Percentiles rank a stretch among this genome's conserved stretches.
phyloP scores from a whole-genome alignment of 2,113 vertebrate genomes.

The Parus major region DNA sequence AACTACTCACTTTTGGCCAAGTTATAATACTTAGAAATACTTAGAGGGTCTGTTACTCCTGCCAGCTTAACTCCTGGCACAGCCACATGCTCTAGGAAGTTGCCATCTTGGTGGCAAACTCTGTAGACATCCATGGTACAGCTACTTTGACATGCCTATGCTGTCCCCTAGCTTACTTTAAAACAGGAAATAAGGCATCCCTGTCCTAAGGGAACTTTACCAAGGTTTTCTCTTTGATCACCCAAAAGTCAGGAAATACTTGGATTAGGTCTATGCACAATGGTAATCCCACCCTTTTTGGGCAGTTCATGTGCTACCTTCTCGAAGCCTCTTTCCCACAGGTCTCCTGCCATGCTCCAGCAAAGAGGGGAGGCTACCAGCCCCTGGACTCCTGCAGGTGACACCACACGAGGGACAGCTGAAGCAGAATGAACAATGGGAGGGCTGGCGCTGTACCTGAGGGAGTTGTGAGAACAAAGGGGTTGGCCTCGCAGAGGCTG shows the following conservation, averaged over 20 bases:
- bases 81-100: not conserved
- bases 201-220: not conserved
- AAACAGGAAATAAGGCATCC: not conserved
- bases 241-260: not conserved
- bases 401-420: not conserved
- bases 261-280: not conserved
- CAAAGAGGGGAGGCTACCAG: not conserved
- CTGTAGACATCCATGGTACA: not conserved
- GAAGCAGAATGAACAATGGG: not conserved
- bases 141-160: not conserved
- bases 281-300: not conserved
- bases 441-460: not conserved
- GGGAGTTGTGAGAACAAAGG: not conserved
- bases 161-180: not conserved
- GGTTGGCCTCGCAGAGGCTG: not conserved
- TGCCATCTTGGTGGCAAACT: not conserved
- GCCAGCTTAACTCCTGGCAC: not conserved
- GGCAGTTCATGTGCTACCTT: not conserved
- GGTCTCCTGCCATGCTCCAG: not conserved
- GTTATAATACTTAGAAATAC: not conserved
- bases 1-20: slow-evolving; percentile 32
- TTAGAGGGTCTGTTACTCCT: not conserved
- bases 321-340: not conserved
- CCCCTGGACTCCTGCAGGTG: not conserved
- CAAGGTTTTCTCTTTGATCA: not conserved